Conservation (phyloP, 2,113 vertebrate species). For the Cyphomyrus plagiostoma region DNA sequence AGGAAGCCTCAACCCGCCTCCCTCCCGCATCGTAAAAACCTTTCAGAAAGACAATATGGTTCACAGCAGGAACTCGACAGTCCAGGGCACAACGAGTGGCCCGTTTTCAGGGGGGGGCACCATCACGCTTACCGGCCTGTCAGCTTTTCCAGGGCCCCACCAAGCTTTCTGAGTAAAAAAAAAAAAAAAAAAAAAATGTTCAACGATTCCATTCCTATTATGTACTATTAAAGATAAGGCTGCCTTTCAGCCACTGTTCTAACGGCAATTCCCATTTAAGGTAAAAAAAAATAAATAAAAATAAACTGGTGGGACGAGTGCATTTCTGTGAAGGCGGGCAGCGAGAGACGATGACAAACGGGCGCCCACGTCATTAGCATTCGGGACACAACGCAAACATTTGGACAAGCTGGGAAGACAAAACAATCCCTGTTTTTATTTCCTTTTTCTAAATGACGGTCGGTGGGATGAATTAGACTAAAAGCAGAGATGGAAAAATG, state of each 20-base stretch:
- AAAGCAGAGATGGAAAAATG: background rate
- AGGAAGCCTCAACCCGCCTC: background rate
- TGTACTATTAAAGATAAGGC: background rate
- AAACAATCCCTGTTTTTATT: background rate
- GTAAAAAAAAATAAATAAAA: background rate
- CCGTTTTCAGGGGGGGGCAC: background rate
- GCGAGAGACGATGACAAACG: background rate
- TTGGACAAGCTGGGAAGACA: background rate
- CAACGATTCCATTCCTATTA: background rate
- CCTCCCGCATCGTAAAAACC: background rate
- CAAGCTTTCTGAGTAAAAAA: background rate
- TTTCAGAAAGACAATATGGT: background rate
- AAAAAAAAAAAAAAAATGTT: too few species aligned
- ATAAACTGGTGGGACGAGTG: background rate
- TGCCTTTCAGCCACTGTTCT: background rate
- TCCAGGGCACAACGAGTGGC: background rate
- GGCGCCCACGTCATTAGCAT: background rate
- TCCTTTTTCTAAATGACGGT: background rate
- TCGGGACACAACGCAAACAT: conserved; percentile 1
- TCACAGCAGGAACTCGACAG: background rate
- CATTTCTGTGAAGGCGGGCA: background rate
- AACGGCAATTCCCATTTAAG: background rate
- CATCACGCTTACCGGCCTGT: background rate
- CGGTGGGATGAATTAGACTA: background rate
- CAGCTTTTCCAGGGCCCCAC: background rate